Conservation (phyloP, 2,797 vertebrate genomes). For the Hafferia zeledoni region DNA sequence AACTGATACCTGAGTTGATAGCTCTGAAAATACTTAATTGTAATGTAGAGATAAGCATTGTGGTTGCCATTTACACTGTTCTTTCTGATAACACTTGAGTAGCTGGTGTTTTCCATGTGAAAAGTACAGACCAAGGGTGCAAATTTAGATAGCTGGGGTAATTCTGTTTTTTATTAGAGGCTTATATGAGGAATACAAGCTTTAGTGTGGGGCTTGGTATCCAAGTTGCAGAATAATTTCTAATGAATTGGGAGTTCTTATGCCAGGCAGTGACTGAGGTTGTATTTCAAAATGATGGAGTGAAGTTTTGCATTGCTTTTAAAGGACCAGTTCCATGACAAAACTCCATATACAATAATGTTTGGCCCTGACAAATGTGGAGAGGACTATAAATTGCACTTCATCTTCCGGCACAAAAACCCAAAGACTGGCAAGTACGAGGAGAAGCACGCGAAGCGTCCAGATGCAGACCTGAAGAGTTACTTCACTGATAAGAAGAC, state of each 20-base stretch:
- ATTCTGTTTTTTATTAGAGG: neutral
- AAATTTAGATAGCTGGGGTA: neutral
- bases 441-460: constrained; percentile 96
- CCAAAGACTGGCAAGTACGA: constrained; percentile 91
- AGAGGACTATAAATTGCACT: constrained; percentile 98
- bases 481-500: constrained; percentile 98
- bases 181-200: neutral
- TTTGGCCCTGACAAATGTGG: constrained; percentile 98
- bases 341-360: constrained; percentile 98
- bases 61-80: neutral
- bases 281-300: neutral
- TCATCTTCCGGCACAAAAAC: constrained; percentile 98
- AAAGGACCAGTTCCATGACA: constrained; percentile 94
- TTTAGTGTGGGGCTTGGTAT: neutral
- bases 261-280: neutral
- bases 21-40: neutral
- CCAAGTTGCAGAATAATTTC: neutral
- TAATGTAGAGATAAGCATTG: neutral
- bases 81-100: neutral
- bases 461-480: constrained; percentile 90
- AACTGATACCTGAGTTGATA: neutral
- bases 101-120: neutral
- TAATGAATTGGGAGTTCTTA: neutral
- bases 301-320: neutral
- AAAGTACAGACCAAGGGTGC: neutral